Evolutionary conservation across 1,140 invertebrate species (phyloP).

Genomic region (Eciton burchellii): DNA sequence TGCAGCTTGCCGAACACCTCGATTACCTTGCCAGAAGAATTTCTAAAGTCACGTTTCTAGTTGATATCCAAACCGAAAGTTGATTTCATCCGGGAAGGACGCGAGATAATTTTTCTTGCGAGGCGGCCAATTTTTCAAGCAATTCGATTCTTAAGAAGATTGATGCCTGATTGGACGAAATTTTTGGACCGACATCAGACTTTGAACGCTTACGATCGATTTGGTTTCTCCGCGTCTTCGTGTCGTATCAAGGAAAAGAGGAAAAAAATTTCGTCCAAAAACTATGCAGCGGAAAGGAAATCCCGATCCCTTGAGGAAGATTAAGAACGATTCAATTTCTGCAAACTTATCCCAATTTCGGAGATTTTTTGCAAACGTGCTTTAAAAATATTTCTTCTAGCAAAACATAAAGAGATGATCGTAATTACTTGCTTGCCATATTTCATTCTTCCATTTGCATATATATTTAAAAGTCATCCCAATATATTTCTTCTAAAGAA

Average conservation of each 20-base stretch:
- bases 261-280: no score
- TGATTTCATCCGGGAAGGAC: not conserved
- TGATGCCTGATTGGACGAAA: no score
- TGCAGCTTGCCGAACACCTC: constrained; percentile 6
- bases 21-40: not conserved
- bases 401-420: not conserved
- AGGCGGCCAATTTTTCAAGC: no score
- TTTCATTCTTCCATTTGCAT: not conserved
- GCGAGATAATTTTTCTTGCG: not conserved
- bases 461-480: not conserved
- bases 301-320: no score
- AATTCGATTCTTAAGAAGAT: no score
- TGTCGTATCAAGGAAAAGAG: no score
- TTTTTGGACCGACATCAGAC: no score
- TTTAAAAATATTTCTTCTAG: not conserved
- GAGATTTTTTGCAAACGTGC: not conserved
- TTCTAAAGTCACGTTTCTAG: not conserved
- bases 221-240: no score
- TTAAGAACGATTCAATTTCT: not conserved
- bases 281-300: no score
- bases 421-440: not conserved
- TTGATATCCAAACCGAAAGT: not conserved
- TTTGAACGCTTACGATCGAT: no score
- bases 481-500: not conserved
- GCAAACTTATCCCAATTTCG: not conserved